Evolutionary conservation across 1,140 invertebrate genomes (phyloP), one percentile per base, ranked within the genome.

Genomic region (Neotoxoptera formosana): DNA sequence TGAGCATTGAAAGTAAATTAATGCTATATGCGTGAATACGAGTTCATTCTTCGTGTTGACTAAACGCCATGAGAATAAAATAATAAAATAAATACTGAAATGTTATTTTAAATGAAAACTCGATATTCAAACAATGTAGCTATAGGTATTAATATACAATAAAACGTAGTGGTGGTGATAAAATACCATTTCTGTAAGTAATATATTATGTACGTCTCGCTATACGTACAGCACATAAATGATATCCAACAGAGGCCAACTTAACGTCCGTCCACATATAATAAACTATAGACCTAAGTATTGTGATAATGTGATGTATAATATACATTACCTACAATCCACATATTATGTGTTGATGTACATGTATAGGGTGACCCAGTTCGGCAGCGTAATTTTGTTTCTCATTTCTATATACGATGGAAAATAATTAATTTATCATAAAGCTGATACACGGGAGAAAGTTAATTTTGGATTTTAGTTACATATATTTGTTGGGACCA

Each of bases 351-450:
- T 76, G 60, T 76, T 76, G n/a, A 76, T 76, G 60, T 76, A 76
- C 36, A 84, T 84, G 34, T 83, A 83, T 87, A 17, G 17, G 47
- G 86, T 48, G 86, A 88, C 47, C 45, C 47, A 48, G 86, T 88
- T 88, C 30, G 30, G 47, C 51, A 87, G 45, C 45, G 47, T 30
- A 48, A 48, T 88, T 88, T 88, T 48, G 14, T 88, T 86, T 86
- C 45, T 30, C 45, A 47, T 87, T 87, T 87, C 14, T 47, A 48
- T 17, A 51, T 48, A 30, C 45, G 41, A 30, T 47, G n/a, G 3
- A 87, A 87, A 87, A 87, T 87, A 84, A 84, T 84, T 84, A 84
- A 87, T 88, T 88, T 88, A 88, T 88, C 47, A 88, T 88, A n/a
- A 86, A 14, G n/a, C 36, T 30, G 20, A 83, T 87, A 47, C 45